Evolutionary conservation across 2,888 invertebrate species (phyloP).

Genomic region (Schizotus pectinicornis): DNA sequence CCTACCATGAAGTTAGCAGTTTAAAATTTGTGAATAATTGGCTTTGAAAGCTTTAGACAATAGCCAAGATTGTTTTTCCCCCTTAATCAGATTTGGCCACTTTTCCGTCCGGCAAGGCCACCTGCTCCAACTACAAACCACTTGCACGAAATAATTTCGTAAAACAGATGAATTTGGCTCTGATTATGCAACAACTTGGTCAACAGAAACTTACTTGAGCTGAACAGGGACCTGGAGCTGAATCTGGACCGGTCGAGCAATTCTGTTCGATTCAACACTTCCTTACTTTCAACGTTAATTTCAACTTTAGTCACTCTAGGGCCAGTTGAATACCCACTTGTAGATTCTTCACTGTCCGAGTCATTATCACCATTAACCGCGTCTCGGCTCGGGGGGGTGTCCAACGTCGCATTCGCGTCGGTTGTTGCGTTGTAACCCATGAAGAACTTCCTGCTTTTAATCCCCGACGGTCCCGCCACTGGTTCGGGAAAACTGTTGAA

Average conservation of each 20-base stretch:
- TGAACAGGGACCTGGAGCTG: conserved; percentile 38
- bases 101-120: too few relatives aligned
- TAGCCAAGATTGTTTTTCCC: too few relatives aligned
- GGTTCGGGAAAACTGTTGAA: conserved; percentile 45
- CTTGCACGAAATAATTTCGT: background rate
- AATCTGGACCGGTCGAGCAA: conserved; percentile 16
- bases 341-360: conserved; percentile 65
- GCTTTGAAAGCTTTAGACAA: too few relatives aligned
- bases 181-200: background rate
- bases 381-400: conserved; percentile 10
- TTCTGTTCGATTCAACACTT: conserved; percentile 24
- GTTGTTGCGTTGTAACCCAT: conserved; percentile 16
- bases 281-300: conserved; percentile 20
- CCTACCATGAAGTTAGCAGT: too few relatives aligned
- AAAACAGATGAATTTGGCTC: background rate
- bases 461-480: conserved; percentile 53
- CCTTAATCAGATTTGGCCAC: background rate
- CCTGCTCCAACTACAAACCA: background rate
- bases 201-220: conserved; percentile 44
- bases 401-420: conserved; percentile 5
- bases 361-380: conserved; percentile 39
- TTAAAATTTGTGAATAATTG: too few relatives aligned
- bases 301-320: conserved; percentile 18
- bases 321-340: conserved; percentile 17
- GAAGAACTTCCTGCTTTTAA: conserved; percentile 43